phyloP scores from a whole-genome alignment of 2,113 vertebrate genomes.

The Climacteris rufus region DNA sequence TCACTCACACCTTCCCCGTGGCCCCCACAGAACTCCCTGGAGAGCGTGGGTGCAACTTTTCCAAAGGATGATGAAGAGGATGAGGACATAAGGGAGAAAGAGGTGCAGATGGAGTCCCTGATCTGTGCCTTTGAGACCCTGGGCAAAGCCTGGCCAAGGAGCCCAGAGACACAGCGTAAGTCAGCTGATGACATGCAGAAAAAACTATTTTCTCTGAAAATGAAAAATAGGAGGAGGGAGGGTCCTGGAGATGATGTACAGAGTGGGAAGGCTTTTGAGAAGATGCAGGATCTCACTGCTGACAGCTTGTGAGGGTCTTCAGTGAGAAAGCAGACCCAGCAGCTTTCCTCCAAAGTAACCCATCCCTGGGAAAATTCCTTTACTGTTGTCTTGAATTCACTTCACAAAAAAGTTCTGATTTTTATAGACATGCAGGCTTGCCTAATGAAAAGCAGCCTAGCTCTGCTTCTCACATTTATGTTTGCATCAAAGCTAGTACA shows the following conservation, averaged over 20 bases:
- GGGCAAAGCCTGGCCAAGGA: conserved; percentile 91
- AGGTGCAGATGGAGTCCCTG: conserved; percentile 84
- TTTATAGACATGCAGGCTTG: background rate
- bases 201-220: background rate
- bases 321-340: background rate
- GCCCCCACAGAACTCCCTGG: conserved; percentile 77
- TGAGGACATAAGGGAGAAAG: conserved; percentile 79
- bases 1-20: background rate
- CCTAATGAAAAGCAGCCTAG: background rate
- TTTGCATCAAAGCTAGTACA: background rate
- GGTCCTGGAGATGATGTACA: background rate
- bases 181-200: background rate
- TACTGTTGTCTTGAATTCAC: background rate
- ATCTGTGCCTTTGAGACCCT: conserved; percentile 90
- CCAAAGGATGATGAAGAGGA: conserved; percentile 73
- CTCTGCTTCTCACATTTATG: background rate
- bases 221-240: background rate
- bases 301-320: background rate
- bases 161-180: conserved; percentile 84
- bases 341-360: background rate
- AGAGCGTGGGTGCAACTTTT: conserved; percentile 63
- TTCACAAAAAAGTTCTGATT: background rate
- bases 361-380: background rate
- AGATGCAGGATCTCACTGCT: background rate
- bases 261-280: background rate